Evolutionary conservation across 2,888 invertebrate genomes (phyloP), one percentile per base, ranked within the genome.

Genomic region (Phyllotreta striolata): DNA sequence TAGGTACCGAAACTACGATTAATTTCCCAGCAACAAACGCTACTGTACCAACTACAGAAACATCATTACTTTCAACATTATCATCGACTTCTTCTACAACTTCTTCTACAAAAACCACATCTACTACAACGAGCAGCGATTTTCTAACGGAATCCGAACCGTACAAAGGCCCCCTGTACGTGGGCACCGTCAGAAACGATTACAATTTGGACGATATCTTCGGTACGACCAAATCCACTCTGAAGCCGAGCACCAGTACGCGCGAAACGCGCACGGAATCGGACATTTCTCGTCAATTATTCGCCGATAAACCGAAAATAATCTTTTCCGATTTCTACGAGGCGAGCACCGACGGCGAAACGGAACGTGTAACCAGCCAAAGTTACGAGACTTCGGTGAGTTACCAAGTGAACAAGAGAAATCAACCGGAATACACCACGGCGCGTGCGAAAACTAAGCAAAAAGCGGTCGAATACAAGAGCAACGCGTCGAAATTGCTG

Each of bases 351-450:
- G 51, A 60, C 57, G 8, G 6, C 8, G 8, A 10, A 4, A n/a
- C n/a, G n/a, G n/a, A n/a, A n/a, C n/a, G n/a, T n/a, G 39, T 64
- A 62, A 70, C 67, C n/a, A 72, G 66, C 41, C 70, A 63, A 62
- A 61, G 56, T 47, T 62, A 56, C 40, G 66, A 69, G 37, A 63
- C 61, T 6, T 71, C 70, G 7, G 67, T 66, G 34, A 86, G 84
- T 74, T 81, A 84, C 56, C 81, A 84, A 74, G 81, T 86, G 6
- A 85, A 85, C 51, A 83, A 81, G 69, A 76, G 70, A 41, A 75
- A 75, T 54, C 66, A 63, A 52, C 44, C 61, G 13, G 37, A 58
- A 37, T 49, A 40, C 5, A 24, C 34, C 35, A 35, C 61, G 41
- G 34, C 64, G 38, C 61, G 47, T n/a, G 37, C 37, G 38, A 34